Conservation (phyloP, 2,113 vertebrate genomes). For the Phocoena phocoena region DNA sequence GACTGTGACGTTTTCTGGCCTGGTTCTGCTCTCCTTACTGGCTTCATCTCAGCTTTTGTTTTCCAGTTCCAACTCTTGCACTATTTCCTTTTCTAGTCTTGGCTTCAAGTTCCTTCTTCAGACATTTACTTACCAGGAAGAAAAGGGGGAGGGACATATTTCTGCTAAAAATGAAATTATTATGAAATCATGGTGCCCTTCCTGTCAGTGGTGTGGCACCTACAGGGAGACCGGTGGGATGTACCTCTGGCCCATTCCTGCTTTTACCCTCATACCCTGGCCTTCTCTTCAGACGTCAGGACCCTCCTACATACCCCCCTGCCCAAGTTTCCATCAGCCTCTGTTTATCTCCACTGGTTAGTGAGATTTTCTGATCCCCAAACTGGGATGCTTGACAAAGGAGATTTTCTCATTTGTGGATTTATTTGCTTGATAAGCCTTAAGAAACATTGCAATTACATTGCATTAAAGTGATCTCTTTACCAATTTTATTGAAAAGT, state of each 20-base stretch:
- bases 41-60: not conserved
- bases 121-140: not conserved
- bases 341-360: not conserved
- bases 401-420: not conserved
- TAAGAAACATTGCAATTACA: not conserved
- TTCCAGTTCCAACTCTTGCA: not conserved
- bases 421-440: not conserved
- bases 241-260: rapidly evolving
- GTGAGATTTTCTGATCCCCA: not conserved
- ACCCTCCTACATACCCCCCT: not conserved
- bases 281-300: not conserved
- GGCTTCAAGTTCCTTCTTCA: not conserved
- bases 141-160: not conserved
- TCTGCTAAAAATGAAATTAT: not conserved
- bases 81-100: not conserved
- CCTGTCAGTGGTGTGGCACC: not conserved
- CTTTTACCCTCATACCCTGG: not conserved
- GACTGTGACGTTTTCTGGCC: not conserved
- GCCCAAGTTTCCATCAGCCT: not conserved
- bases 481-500: conserved; percentile 5
- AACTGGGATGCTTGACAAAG: not conserved
- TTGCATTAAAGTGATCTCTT: not conserved
- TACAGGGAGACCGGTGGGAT: not conserved
- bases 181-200: not conserved
- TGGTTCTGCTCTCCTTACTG: not conserved